Evolutionary conservation across 2,888 invertebrate species (phyloP).

Genomic region (Sialis lutaria): DNA sequence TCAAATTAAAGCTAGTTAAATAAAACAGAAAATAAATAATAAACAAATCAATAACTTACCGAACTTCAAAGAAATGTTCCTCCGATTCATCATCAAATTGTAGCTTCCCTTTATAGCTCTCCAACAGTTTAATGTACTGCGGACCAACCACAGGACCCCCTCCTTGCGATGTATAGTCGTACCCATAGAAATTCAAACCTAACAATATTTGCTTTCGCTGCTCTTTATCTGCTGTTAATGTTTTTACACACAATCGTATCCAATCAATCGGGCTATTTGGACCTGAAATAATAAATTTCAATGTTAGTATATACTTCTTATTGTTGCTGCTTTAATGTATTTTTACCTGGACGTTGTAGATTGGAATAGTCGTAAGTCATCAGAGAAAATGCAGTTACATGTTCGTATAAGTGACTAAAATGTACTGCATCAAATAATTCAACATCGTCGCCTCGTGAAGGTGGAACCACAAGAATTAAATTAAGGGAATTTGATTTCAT

Average conservation of each 20-base stretch:
- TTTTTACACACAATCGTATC: slow-evolving; percentile 59
- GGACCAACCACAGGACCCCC: slow-evolving; percentile 68
- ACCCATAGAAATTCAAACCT: slow-evolving; percentile 88
- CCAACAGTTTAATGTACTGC: slow-evolving; percentile 60
- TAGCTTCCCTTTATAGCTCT: slow-evolving; percentile 57
- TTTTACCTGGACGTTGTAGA: slow-evolving; percentile 54
- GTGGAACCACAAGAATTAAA: slow-evolving; percentile 65
- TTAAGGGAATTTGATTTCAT: slow-evolving; percentile 37
- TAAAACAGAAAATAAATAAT: too few relatives aligned
- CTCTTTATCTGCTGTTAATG: slow-evolving; percentile 42
- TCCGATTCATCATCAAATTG: slow-evolving; percentile 58
- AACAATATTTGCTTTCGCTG: slow-evolving; percentile 64
- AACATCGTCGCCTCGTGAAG: slow-evolving; percentile 41
- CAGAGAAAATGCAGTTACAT: slow-evolving; percentile 75
- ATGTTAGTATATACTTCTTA: background rate
- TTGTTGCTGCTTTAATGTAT: background rate
- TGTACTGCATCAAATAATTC: slow-evolving; percentile 58
- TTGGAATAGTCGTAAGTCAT: slow-evolving; percentile 94
- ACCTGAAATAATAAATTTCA: slow-evolving; percentile 27
- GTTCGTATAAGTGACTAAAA: slow-evolving; percentile 57
- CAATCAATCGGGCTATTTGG: slow-evolving; percentile 81
- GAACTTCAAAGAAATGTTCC: slow-evolving; percentile 75
- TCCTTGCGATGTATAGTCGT: slow-evolving; percentile 66
- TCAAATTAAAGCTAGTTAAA: too few relatives aligned
- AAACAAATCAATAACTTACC: slow-evolving; percentile 34